Conservation (phyloP, 2,888 invertebrate genomes). For the Megamerina dolium region DNA sequence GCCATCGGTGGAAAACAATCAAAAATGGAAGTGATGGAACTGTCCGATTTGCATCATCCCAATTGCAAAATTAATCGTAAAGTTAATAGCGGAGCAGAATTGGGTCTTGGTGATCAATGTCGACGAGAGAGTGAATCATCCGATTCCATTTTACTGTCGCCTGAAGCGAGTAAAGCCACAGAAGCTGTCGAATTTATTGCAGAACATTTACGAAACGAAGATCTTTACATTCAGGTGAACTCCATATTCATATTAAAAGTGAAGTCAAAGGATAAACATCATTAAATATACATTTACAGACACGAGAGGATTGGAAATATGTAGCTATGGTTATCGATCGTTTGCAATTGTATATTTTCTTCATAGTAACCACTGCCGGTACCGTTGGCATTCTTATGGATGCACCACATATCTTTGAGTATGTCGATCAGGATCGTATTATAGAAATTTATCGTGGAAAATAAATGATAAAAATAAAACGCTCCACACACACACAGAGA, state of each 20-base stretch:
- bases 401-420: constrained; percentile 96
- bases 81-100: constrained; percentile 60
- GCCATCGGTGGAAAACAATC: constrained; percentile 68
- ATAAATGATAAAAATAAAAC: no score
- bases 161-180: constrained; percentile 91
- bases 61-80: constrained; percentile 92
- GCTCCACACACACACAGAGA: no score
- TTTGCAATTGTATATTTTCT: constrained; percentile 91
- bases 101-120: constrained; percentile 61
- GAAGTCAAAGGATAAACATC: no score
- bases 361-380: constrained; percentile 90
- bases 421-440: constrained; percentile 93
- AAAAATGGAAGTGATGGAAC: constrained; percentile 89
- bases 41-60: constrained; percentile 91
- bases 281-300: no score
- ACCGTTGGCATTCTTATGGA: constrained; percentile 95
- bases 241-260: not conserved
- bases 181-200: constrained; percentile 98
- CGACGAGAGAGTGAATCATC: constrained; percentile 86
- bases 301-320: constrained; percentile 98
- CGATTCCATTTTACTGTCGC: constrained; percentile 82
- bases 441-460: constrained; percentile 92
- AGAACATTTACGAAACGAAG: constrained; percentile 94
- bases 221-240: constrained; percentile 96
- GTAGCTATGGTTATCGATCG: constrained; percentile 98